Conservation (phyloP, 2,888 invertebrate genomes). For the Luperina nickerlii region DNA sequence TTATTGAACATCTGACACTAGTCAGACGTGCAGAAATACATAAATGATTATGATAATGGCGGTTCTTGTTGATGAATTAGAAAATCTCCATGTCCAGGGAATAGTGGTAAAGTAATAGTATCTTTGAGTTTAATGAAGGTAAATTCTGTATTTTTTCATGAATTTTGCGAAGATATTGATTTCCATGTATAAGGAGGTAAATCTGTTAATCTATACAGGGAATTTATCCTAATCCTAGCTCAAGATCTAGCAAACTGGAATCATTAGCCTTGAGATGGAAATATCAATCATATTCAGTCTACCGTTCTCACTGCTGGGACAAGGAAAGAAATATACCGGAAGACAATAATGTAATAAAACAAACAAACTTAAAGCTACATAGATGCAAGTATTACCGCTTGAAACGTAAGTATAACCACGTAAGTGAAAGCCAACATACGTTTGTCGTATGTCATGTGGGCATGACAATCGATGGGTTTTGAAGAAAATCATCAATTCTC, state of each 20-base stretch:
- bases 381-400: neutral
- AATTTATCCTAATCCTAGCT: neutral
- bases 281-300: neutral
- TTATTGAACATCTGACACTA: conserved; percentile 18
- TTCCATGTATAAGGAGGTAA: neutral
- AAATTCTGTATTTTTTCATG: neutral
- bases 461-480: conserved; percentile 54
- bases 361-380: neutral
- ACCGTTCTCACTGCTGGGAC: neutral
- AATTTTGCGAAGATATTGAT: neutral
- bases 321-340: neutral
- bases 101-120: neutral
- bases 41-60: neutral
- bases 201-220: neutral
- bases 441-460: conserved; percentile 40
- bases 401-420: conserved; percentile 9
- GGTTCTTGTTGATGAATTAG: neutral
- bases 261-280: neutral
- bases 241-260: neutral
- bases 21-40: neutral
- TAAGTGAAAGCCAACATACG: conserved; percentile 51
- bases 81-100: neutral
- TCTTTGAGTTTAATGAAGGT: neutral
- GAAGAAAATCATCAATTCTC: conserved; percentile 63
- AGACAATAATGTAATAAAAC: neutral